Evolutionary conservation across 1,140 invertebrate genomes (phyloP).

Genomic region (Drosophila azteca): DNA sequence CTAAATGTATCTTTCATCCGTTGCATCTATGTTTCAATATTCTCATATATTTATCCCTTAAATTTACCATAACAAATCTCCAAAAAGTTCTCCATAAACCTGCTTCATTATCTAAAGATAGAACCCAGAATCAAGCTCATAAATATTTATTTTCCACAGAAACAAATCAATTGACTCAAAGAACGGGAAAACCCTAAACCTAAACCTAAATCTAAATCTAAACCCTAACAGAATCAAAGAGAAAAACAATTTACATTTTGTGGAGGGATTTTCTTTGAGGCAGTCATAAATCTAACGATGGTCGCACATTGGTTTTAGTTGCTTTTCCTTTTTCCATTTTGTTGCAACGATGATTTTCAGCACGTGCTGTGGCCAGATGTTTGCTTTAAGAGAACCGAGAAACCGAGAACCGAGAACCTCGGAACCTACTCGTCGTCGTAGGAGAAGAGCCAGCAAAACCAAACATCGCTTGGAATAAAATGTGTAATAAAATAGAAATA

Average conservation of each 20-base stretch:
- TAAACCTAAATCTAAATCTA: neutral
- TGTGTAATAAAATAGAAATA: conserved; percentile 82
- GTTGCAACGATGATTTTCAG: conserved; percentile 44
- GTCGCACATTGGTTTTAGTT: conserved; percentile 20
- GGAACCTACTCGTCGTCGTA: neutral
- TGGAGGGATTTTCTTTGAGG: conserved; percentile 6
- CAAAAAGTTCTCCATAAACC: too few relatives aligned
- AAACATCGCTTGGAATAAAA: conserved; percentile 74
- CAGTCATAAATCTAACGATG: conserved; percentile 17
- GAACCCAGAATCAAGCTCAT: too few relatives aligned
- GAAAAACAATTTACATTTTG: too few relatives aligned
- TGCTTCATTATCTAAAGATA: too few relatives aligned
- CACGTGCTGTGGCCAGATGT: conserved; percentile 66
- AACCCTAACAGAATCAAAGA: too few relatives aligned
- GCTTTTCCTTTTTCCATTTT: conserved; percentile 8
- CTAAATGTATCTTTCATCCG: too few relatives aligned
- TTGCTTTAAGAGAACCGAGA: neutral
- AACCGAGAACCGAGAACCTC: neutral
- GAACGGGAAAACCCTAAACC: neutral
- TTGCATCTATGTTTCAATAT: too few relatives aligned
- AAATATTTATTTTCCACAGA: too few relatives aligned
- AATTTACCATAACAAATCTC: too few relatives aligned
- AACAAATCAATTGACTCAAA: too few relatives aligned
- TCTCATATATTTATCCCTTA: too few relatives aligned
- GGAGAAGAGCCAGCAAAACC: conserved; percentile 32